phyloP scores from a whole-genome alignment of 1,140 invertebrate species.

The Penaeus chinensis region DNA sequence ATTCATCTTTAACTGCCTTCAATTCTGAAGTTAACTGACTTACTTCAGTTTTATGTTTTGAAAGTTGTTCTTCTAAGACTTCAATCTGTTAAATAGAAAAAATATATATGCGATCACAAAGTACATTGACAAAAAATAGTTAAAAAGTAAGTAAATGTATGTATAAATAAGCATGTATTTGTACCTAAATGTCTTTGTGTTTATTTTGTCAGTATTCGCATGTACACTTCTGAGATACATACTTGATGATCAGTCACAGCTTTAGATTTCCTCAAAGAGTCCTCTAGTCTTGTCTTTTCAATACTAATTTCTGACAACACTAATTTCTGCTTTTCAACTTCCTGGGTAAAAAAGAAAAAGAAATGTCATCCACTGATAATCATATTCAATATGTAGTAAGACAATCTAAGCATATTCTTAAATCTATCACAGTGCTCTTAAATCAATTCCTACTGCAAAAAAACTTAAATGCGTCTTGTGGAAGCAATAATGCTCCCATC shows the following conservation, averaged over 20 bases:
- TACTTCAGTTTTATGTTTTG: slow-evolving; percentile 28
- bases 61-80: slow-evolving; percentile 48
- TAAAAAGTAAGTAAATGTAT: too few species aligned
- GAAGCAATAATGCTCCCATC: not conserved
- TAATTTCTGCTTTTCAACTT: slow-evolving; percentile 62
- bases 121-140: not conserved
- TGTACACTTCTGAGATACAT: not conserved
- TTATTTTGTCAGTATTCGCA: too few species aligned
- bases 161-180: too few species aligned
- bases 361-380: not conserved
- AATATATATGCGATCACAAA: not conserved
- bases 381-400: not conserved
- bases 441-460: not conserved
- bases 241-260: slow-evolving; percentile 40
- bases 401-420: not conserved
- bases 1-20: slow-evolving; percentile 38
- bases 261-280: slow-evolving; percentile 26
- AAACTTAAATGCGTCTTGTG: too few species aligned
- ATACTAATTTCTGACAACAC: slow-evolving; percentile 45
- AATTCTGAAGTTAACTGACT: slow-evolving; percentile 32
- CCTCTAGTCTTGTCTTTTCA: slow-evolving; percentile 44
- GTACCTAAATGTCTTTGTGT: too few species aligned
- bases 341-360: slow-evolving; percentile 28
- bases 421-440: not conserved
- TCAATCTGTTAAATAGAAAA: slow-evolving; percentile 41